These are phyloP conservation scores for Vannuccia rotundouncinata DNA, from an alignment of 2,888 invertebrate genomes.

Conservation along the genomic window DNA sequence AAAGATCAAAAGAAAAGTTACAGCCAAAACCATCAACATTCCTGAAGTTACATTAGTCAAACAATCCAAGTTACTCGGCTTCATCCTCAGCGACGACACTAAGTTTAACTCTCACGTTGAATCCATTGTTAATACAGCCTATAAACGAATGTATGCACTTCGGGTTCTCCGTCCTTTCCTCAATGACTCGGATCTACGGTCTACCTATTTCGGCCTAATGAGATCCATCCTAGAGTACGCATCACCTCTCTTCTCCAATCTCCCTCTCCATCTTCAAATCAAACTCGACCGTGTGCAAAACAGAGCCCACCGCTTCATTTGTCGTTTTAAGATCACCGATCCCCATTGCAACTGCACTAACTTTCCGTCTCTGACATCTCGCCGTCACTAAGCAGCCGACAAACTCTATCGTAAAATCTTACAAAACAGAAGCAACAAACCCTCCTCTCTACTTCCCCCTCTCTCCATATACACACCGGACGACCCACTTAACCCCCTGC, in stretches of 20 bases:
- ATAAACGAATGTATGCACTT: too few species aligned
- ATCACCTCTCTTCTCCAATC: background rate
- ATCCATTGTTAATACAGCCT: too few species aligned
- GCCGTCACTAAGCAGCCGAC: too few species aligned
- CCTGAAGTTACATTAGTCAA: too few species aligned
- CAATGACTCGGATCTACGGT: background rate
- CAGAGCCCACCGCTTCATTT: conserved; percentile 11
- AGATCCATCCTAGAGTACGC: background rate
- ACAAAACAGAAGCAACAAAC: background rate
- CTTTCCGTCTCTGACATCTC: background rate
- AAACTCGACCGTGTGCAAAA: background rate
- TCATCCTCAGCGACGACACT: too few species aligned
- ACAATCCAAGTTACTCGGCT: too few species aligned
- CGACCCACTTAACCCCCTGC: background rate
- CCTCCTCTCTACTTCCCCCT: too few species aligned
- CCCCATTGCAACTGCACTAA: background rate
- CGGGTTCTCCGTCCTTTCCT: too few species aligned
- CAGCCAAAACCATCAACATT: too few species aligned
- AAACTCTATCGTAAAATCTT: background rate
- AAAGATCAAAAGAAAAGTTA: too few species aligned
- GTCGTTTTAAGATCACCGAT: conserved; percentile 8
- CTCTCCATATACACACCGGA: background rate
- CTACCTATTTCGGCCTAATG: background rate
- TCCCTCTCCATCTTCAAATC: conserved; percentile 5
- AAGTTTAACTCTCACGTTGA: too few species aligned